Evolutionary conservation across 2,888 invertebrate species (phyloP), one percentile per base, ranked within the genome.

Genomic region (Sceliomorpha sp.): DNA sequence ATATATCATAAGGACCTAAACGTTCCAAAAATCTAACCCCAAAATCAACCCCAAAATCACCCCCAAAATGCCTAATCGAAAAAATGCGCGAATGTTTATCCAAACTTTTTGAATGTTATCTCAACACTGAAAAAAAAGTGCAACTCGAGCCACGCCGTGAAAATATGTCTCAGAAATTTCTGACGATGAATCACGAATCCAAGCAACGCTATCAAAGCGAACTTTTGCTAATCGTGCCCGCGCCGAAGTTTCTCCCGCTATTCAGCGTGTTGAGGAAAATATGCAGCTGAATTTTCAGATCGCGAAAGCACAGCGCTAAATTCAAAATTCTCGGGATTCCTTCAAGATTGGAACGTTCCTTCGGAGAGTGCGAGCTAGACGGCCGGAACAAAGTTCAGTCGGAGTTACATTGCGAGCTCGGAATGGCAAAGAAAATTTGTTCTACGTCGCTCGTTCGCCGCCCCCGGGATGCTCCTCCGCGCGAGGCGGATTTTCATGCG

Each of bases 251-350:
- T 73, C 68, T 66, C 40, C 42, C 47, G 70, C 62, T 70, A 74
- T 71, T 73, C 63, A 53, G 53, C 45, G 48, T 58, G 55, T 64
- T 56, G 64, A 66, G 56, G 70, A 62, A 76, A 76, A 79, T 76
- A 74, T 78, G 72, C 74, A 69, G 75, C 64, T 55, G 72, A 75
- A 77, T 76, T 79, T 80, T 76, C 75, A 76, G 76, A 75, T 78
- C 73, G 73, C 70, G 75, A 69, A 69, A 59, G 73, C 69, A 59
- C 72, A 58, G 74, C 62, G 72, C 74, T 75, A 79, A 75, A 75
- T 76, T 70, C 67, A 73, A 76, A 81, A 83, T 83, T 81, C 82
- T 80, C 72, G 70, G 77, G 75, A 84, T 83, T 84, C 82, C 75
- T 63, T 66, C 72, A 77, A 77, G 79, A 79, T 79, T 79, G 79